A percentile compares a stretch with the other conserved stretches of the same genome.
Evolutionary conservation across 2,113 vertebrate species (phyloP).

Genomic region (Hystrix brachyura): DNA sequence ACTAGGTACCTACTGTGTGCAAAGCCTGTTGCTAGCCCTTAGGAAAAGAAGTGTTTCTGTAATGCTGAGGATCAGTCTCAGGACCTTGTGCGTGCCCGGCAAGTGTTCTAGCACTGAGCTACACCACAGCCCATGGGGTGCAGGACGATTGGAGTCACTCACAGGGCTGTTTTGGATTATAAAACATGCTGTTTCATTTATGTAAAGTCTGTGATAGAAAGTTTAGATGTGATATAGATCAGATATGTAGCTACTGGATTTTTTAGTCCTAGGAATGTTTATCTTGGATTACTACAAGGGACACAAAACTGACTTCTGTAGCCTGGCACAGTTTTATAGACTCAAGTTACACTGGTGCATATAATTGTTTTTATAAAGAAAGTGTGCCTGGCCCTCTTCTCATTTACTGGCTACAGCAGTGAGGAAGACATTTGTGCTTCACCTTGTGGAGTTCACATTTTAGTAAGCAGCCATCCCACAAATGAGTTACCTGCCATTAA

Average conservation of each 20-base stretch:
- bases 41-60: background rate
- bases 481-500: background rate
- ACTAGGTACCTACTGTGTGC: background rate
- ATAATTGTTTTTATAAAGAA: background rate
- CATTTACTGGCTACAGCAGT: background rate
- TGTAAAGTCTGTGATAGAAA: background rate
- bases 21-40: background rate
- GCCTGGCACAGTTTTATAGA: background rate
- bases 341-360: background rate
- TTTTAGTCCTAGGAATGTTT: constrained; percentile 6
- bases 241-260: background rate
- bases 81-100: background rate
- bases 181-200: background rate
- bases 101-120: background rate
- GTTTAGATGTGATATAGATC: background rate
- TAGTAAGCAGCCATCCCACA: background rate
- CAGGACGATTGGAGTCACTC: background rate
- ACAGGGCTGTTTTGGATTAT: background rate
- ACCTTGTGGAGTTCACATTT: background rate
- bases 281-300: background rate
- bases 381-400: background rate
- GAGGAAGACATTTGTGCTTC: too few relatives aligned
- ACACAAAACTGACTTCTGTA: background rate
- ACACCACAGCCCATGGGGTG: background rate
- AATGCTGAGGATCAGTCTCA: background rate